These are phyloP conservation scores for Masticophis lateralis DNA, from an alignment of 2,797 vertebrate genomes.

Conservation along the genomic window DNA sequence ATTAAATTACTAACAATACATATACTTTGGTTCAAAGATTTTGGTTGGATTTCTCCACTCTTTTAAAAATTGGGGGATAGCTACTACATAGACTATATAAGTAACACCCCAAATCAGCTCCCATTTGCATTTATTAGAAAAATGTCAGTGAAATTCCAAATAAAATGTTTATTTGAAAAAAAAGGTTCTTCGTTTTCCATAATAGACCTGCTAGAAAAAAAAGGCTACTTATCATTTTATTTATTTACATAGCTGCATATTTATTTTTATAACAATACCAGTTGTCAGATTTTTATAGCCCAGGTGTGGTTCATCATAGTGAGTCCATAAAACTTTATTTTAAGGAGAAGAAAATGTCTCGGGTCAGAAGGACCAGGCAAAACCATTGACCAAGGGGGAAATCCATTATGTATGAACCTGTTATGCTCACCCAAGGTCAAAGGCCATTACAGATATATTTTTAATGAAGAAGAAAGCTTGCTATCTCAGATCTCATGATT, in stretches of 20 bases:
- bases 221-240: not conserved
- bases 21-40: not conserved
- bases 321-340: not conserved
- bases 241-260: not conserved
- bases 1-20: not conserved
- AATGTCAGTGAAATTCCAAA: not conserved
- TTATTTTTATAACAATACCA: not conserved
- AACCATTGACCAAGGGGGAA: slow-evolving; percentile 35
- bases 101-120: not conserved
- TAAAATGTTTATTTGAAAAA: not conserved
- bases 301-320: not conserved
- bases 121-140: not conserved
- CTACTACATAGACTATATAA: not conserved
- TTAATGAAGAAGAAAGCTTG: slow-evolving; percentile 8
- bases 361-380: not conserved
- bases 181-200: not conserved
- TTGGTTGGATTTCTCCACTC: not conserved
- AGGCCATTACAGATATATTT: slow-evolving; percentile 35
- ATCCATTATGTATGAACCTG: slow-evolving; percentile 6
- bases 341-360: not conserved
- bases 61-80: not conserved
- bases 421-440: not conserved
- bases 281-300: not conserved
- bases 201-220: not conserved
- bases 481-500: slow-evolving; percentile 33